Evolutionary conservation across 2,797 vertebrate genomes (phyloP), one percentile per base, ranked within the genome.

Genomic region (Thamnophis elegans): DNA sequence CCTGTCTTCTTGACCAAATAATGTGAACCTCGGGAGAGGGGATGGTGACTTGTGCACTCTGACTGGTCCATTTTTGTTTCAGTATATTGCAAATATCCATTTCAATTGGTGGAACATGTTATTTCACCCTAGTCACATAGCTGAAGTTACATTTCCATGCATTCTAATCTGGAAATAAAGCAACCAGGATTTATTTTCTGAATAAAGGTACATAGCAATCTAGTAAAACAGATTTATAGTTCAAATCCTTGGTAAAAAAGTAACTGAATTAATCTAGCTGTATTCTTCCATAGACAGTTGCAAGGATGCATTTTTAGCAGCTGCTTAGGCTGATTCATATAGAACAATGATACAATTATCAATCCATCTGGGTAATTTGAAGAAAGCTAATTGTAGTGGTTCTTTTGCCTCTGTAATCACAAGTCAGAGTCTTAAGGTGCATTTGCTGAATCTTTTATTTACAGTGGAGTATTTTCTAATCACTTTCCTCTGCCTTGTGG

Each of bases 341-440:
- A 59, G 73, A 51, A 90, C 53, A 91, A 93, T 85, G n/a, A 36
- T 53, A 93, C 26, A 51, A 93, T 88, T 86, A 88, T 91, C 82
- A 58, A 62, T 92, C 56, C 85, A 88, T 91, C 89, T 87, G 47
- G 36, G 56, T 73, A 42, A 85, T 90, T 59, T 92, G 89, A 87
- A 42, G 54, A 92, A 87, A 90, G 36, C 85, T 85, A 28, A 16
- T 26, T 60, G 85, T 82, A 88, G 87, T 60, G 85, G 85, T 60
- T 42, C 55, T 65, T 78, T 90, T 85, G 58, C 51, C 55, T 87
- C 22, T 90, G 53, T 78, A 78, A 88, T 59, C 89, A 36, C 22
- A 56, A 65, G 89, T 90, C 60, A 36, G 36, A 65, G 73, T n/a
- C 47, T n/a, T 82, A 60, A 42, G 86, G 60, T 42, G 25, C 53